Evolutionary conservation across 2,113 vertebrate species (phyloP).

Genomic region (Tricholaema leucomelas): DNA sequence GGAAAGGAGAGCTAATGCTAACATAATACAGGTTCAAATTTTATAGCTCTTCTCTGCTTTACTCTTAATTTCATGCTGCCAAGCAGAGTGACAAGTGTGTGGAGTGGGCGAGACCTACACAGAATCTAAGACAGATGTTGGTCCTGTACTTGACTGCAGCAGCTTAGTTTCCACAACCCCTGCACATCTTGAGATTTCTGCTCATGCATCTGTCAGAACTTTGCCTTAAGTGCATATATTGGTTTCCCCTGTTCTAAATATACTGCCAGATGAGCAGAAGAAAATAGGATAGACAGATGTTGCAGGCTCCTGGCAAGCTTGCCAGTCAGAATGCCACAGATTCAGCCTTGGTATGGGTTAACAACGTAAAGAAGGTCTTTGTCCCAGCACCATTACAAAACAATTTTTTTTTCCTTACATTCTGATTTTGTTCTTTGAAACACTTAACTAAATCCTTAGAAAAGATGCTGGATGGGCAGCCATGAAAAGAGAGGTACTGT

Average conservation of each 20-base stretch:
- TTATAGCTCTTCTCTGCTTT: neutral
- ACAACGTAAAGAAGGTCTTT: neutral
- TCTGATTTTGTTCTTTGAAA: neutral
- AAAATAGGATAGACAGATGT: conserved; percentile 30
- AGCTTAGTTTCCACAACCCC: neutral
- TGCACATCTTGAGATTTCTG: neutral
- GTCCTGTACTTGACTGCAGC: neutral
- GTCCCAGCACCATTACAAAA: neutral
- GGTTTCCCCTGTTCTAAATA: neutral
- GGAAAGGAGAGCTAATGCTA: neutral
- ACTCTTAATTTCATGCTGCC: neutral
- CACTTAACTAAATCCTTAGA: neutral
- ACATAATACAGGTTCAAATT: neutral
- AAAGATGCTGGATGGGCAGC: neutral
- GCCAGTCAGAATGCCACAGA: neutral
- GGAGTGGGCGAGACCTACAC: neutral
- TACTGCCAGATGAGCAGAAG: neutral
- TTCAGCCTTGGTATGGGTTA: neutral
- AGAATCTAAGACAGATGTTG: neutral
- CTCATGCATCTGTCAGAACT: neutral
- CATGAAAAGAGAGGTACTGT: neutral
- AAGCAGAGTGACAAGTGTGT: neutral
- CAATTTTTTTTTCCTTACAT: neutral
- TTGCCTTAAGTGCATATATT: neutral
- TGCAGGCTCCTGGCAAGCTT: conserved; percentile 8